phyloP scores from a whole-genome alignment of 1,140 invertebrate genomes.

The Helicorthomorpha holstii region DNA sequence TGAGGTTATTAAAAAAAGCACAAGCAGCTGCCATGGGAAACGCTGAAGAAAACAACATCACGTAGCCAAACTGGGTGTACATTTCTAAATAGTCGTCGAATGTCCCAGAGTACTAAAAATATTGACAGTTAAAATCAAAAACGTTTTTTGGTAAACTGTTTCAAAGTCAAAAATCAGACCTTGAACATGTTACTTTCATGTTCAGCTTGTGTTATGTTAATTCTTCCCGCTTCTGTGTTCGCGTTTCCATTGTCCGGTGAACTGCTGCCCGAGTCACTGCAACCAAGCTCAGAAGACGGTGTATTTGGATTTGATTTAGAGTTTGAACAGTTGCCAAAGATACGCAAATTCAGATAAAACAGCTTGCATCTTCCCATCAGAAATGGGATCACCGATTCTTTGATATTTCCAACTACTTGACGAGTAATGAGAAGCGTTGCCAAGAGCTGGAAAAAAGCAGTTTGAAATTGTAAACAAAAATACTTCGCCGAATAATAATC shows the following conservation, averaged over 20 bases:
- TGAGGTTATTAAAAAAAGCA: slow-evolving; percentile 81
- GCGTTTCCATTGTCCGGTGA: background rate
- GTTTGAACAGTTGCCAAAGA: background rate
- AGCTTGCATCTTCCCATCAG: slow-evolving; percentile 59
- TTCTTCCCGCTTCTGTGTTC: slow-evolving; percentile 15
- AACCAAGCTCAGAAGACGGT: background rate
- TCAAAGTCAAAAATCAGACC: slow-evolving; percentile 28
- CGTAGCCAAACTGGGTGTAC: slow-evolving; percentile 92
- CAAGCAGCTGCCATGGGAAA: slow-evolving; percentile 87
- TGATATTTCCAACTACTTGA: slow-evolving; percentile 83
- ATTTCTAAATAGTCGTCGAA: slow-evolving; percentile 96
- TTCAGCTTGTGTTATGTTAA: slow-evolving; percentile 71
- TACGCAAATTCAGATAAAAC: slow-evolving; percentile 32
- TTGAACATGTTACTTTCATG: slow-evolving; percentile 76
- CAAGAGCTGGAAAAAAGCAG: slow-evolving; percentile 49
- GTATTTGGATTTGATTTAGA: background rate
- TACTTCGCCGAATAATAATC: background rate
- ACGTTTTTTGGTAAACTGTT: background rate
- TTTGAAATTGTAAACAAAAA: slow-evolving; percentile 9
- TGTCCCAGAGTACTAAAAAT: slow-evolving; percentile 55
- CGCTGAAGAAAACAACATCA: slow-evolving; percentile 87
- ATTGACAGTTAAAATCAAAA: slow-evolving; percentile 1
- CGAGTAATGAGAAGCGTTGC: slow-evolving; percentile 82
- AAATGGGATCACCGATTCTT: slow-evolving; percentile 79
- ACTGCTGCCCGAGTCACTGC: slow-evolving; percentile 8